Base-by-base conservation (phyloP, 2,113 vertebrate species). In the Cottus gobio region DNA sequence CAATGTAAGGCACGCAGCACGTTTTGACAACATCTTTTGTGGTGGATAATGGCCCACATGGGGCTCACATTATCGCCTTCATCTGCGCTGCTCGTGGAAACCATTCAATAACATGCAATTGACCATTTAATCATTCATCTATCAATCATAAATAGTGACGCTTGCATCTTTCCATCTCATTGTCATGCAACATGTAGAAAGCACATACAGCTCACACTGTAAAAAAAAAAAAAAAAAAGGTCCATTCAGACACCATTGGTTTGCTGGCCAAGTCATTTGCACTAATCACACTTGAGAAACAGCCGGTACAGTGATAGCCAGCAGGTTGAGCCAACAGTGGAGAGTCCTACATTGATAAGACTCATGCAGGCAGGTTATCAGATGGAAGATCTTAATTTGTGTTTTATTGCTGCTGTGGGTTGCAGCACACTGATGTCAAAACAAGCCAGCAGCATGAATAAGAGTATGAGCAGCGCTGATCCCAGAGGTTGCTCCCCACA, bases 1-100 rank as follows among this genome's bases (percentile, higher is more conserved):
- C 91, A 91, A 82, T 93, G 95, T 96, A 95, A 95, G 94, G 85
- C 52, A 3, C 37, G 8, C 24, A 0, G 66, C 52, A 52, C 79
- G 54, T 61, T 77, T 62, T 26, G 11, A 52, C 46, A 44, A 18
- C 60, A 30, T 24, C 28, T 50, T 56, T 26, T 36, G 20, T 66
- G 34, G n/a, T 0, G 10, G 56, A 28, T 82, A 67, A 85, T 73
- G 50, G 22, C 42, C 31, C 30, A 5, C 20, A 54, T 36, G 39
- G 54, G 36, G 24, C 42, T 31, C 28, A 37, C 36, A 39, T 50
- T 37, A 44, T 44, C 71, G 26, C 28, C 24, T 16, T 13, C 28
- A 56, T n/a, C 50, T 56, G 13, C 20, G 18, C 48, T 68, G 63
- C 16, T 72, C 57, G 37, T 60, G 50, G 5, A 79, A 79, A 46